These are phyloP conservation scores for Meloe dianella DNA, from an alignment of 2,888 invertebrate genomes.

Conservation along the genomic window DNA sequence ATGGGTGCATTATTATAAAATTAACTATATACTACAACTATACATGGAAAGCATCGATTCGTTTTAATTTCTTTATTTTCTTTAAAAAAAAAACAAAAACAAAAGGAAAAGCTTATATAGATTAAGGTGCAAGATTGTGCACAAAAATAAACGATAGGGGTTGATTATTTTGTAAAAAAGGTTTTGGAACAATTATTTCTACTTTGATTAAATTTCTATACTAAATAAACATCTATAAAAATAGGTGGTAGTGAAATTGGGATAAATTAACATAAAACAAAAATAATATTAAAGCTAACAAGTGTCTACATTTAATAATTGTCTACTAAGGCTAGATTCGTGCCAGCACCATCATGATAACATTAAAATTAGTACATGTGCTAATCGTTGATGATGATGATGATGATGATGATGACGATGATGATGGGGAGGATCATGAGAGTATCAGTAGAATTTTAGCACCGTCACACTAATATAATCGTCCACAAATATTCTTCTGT, in stretches of 20 bases:
- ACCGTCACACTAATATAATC: constrained; percentile 7
- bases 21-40: constrained; percentile 32
- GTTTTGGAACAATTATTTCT: neutral
- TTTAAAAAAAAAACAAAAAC: too few species aligned
- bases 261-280: neutral
- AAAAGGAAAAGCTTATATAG: neutral
- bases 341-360: constrained; percentile 26
- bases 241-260: neutral
- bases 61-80: neutral
- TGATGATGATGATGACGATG: constrained; percentile 3
- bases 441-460: neutral
- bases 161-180: neutral
- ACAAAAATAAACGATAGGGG: neutral
- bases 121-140: constrained; percentile 1
- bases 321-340: constrained; percentile 16
- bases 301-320: constrained; percentile 22
- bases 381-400: constrained; percentile 8
- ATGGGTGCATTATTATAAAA: neutral
- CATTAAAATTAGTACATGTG: constrained; percentile 14
- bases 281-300: constrained; percentile 25
- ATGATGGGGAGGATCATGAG: neutral
- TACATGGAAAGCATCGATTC: constrained; percentile 26
- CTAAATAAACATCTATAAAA: constrained; percentile 5
- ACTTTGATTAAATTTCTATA: neutral
- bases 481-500: constrained; percentile 16